Percentiles rank a stretch among this genome's conserved stretches.
These are phyloP conservation scores for Alexandromys fortis DNA, from an alignment of 2,113 vertebrate species.

Conservation along the genomic window DNA sequence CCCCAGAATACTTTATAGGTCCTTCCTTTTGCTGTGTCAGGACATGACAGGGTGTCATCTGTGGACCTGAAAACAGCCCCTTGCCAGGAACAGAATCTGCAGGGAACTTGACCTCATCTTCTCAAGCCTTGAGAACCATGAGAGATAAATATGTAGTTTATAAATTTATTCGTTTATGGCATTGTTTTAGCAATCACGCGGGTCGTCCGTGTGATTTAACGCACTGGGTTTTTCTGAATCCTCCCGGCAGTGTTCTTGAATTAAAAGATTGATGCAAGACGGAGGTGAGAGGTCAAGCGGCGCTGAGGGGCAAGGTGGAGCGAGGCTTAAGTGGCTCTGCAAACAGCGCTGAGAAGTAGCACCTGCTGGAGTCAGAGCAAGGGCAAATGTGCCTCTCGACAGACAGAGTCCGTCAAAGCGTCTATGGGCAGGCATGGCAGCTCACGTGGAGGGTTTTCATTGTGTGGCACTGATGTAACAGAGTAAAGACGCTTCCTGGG, in stretches of 20 bases:
- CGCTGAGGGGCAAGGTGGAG: not conserved
- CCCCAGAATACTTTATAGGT: no score
- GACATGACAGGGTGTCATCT: fast-evolving
- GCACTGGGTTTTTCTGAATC: not conserved
- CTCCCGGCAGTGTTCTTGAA: not conserved
- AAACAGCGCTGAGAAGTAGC: not conserved
- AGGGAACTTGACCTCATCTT: not conserved
- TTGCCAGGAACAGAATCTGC: not conserved
- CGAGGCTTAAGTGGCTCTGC: not conserved
- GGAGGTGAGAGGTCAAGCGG: not conserved
- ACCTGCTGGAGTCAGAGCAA: not conserved
- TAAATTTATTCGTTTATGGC: not conserved
- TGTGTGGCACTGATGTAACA: not conserved
- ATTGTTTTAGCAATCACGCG: not conserved
- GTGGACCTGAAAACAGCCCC: not conserved
- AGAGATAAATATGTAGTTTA: not conserved
- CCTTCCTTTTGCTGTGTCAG: not conserved
- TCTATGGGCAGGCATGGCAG: not conserved
- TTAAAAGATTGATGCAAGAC: not conserved
- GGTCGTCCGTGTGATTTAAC: not conserved
- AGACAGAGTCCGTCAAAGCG: not conserved
- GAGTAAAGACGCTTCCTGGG: not conserved
- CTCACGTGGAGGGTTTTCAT: not conserved
- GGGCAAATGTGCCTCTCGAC: not conserved
- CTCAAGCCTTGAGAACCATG: not conserved